phyloP scores from a whole-genome alignment of 2,888 invertebrate species.

The Miltochrista miniata region DNA sequence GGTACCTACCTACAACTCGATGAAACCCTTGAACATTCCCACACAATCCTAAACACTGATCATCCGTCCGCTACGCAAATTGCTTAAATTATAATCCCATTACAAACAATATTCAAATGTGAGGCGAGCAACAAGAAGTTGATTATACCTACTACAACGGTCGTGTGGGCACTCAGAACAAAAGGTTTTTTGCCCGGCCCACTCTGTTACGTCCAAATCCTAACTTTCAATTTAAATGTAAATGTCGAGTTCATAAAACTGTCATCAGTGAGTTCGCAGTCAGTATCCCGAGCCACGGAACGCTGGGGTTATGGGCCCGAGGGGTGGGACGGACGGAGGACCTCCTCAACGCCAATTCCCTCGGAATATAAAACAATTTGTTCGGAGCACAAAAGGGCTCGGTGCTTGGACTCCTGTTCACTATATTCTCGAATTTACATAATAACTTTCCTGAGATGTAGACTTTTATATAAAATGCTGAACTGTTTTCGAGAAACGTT shows the following conservation, averaged over 20 bases:
- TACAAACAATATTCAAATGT: not conserved
- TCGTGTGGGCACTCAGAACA: slow-evolving; percentile 12
- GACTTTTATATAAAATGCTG: slow-evolving; percentile 30
- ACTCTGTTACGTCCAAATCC: slow-evolving; percentile 31
- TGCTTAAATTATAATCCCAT: not conserved
- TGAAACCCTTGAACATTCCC: no score
- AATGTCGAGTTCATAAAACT: slow-evolving; percentile 55
- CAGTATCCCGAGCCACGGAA: slow-evolving; percentile 23
- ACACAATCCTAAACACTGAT: no score
- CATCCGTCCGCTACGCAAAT: not conserved
- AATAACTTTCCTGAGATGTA: slow-evolving; percentile 42
- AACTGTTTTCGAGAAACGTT: slow-evolving; percentile 12
- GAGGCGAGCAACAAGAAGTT: not conserved
- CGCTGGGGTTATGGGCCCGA: not conserved
- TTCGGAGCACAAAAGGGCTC: slow-evolving; percentile 51
- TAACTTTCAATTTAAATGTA: slow-evolving; percentile 56
- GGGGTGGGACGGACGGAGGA: slow-evolving; percentile 13
- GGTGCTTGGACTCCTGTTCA: slow-evolving; percentile 46
- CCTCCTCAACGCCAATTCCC: slow-evolving; percentile 32
- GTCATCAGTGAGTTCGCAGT: slow-evolving; percentile 46
- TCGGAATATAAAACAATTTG: slow-evolving; percentile 57
- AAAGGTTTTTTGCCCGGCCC: slow-evolving; percentile 16
- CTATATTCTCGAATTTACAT: slow-evolving; percentile 50
- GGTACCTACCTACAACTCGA: no score
- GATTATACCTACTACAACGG: not conserved